Evolutionary conservation across 2,797 vertebrate genomes (phyloP).

Genomic region (Gadopsis bispinosus): DNA sequence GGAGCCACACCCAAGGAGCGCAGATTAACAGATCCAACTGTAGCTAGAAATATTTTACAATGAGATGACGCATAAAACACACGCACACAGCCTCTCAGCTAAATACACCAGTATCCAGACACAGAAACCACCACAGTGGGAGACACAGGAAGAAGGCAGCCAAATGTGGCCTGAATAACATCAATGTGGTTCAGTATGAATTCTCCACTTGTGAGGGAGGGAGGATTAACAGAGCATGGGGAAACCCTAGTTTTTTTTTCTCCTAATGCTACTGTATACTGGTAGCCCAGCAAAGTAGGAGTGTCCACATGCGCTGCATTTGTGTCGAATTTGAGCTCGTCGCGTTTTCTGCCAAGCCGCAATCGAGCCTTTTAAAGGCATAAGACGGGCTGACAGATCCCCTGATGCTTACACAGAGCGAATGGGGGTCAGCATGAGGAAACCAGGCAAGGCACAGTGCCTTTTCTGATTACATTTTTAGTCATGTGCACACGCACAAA

Average conservation of each 20-base stretch:
- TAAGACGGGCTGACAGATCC: constrained; percentile 20
- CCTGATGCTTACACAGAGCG: constrained; percentile 14
- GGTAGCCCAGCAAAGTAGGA: constrained; percentile 30
- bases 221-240: constrained; percentile 33
- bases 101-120: constrained; percentile 13
- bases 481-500: constrained; percentile 1
- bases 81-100: background rate
- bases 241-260: constrained; percentile 48
- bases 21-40: constrained; percentile 32
- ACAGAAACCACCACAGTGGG: constrained; percentile 37
- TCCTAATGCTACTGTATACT: constrained; percentile 11
- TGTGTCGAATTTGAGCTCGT: constrained; percentile 59
- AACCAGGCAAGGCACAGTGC: constrained; percentile 11
- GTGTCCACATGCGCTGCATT: constrained; percentile 47
- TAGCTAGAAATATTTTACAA: constrained; percentile 39
- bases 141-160: constrained; percentile 28
- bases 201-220: constrained; percentile 41
- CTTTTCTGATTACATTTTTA: constrained; percentile 45
- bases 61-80: constrained; percentile 15
- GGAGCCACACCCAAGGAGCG: constrained; percentile 53
- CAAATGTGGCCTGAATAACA: constrained; percentile 45
- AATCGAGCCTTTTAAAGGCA: constrained; percentile 46
- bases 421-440: constrained; percentile 26
- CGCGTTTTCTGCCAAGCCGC: constrained; percentile 47
- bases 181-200: constrained; percentile 49